Evolutionary conservation across 2,888 invertebrate species (phyloP).

Genomic region (Cyrtodaria siliqua): DNA sequence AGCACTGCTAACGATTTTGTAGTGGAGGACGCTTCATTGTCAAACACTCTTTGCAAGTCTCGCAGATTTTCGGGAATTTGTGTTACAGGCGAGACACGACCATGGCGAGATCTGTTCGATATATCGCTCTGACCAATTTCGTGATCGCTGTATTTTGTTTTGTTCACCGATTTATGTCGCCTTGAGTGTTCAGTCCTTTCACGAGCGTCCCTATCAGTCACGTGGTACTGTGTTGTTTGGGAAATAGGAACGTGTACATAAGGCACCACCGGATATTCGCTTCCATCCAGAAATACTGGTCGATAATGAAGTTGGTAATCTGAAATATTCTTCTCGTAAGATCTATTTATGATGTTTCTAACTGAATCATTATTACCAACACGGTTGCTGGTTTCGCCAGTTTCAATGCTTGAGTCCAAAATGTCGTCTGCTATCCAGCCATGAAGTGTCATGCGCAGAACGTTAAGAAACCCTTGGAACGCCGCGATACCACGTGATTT

Average conservation of each 20-base stretch:
- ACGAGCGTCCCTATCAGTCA: background rate
- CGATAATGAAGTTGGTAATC: background rate
- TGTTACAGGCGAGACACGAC: conserved; percentile 17
- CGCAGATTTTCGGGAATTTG: conserved; percentile 39
- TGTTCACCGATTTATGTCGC: background rate
- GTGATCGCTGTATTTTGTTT: background rate
- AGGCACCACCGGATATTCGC: conserved; percentile 8
- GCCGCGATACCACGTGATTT: conserved; percentile 43
- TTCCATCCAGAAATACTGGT: background rate
- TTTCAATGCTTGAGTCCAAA: conserved; percentile 11
- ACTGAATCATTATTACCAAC: conserved; percentile 5
- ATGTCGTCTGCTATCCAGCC: conserved; percentile 57
- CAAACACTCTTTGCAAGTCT: conserved; percentile 37
- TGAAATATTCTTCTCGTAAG: background rate
- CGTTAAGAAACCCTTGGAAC: conserved; percentile 43
- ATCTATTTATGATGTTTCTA: conserved; percentile 16
- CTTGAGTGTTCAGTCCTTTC: background rate
- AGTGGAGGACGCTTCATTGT: conserved; percentile 22
- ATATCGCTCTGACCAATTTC: background rate
- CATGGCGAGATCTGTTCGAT: background rate
- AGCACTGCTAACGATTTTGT: conserved; percentile 33
- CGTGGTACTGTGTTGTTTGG: background rate
- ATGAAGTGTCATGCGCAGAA: conserved; percentile 47
- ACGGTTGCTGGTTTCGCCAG: background rate
- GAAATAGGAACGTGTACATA: background rate